Evolutionary conservation across 1,140 invertebrate genomes (phyloP), one percentile per base, ranked within the genome.

Genomic region (Drosophila simulans): DNA sequence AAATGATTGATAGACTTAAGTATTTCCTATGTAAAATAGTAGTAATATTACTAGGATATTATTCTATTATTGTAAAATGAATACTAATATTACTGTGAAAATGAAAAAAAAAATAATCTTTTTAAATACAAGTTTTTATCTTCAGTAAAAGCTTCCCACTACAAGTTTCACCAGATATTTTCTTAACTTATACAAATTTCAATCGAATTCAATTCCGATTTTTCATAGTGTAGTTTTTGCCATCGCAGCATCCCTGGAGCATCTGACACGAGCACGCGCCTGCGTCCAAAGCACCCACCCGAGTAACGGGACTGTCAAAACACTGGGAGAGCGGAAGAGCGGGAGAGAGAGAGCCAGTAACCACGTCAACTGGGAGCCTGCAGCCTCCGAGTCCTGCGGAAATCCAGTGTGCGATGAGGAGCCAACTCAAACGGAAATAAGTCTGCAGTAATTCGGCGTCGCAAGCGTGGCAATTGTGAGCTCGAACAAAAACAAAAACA

Each of bases 211-310:
- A 0, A 15, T 17, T 0, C 27, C 25, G 5, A 15, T 63, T 69
- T 71, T 8, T 43, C 11, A 3, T 45, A 17, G 64, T 81, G 77
- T 39, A 68, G 0, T 39, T 20, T 20, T 10, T 1, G 1, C 5
- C 0, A 27, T 5, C 13, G 49, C 82, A 86, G 83, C 83, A 86
- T 88, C 83, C 83, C 83, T 86, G 83, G 58, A 17, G 27, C 75
- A 69, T n/a, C 75, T 80, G 73, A 73, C 64, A 59, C 40, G 15
- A 17, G 20, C 40, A 40, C 7, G 45, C 55, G 64, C 53, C 25
- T 80, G 71, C 59, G 70, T 70, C 52, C 17, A 45, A 40, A 4
- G n/a, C 37, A 43, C 40, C 39, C 46, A 43, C 39, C 12, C 77
- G 42, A 53, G 63, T 46, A 37, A 49, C 43, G 35, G 12, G 69